phyloP scores from a whole-genome alignment of 2,113 vertebrate genomes.

The Xiphophorus maculatus region DNA sequence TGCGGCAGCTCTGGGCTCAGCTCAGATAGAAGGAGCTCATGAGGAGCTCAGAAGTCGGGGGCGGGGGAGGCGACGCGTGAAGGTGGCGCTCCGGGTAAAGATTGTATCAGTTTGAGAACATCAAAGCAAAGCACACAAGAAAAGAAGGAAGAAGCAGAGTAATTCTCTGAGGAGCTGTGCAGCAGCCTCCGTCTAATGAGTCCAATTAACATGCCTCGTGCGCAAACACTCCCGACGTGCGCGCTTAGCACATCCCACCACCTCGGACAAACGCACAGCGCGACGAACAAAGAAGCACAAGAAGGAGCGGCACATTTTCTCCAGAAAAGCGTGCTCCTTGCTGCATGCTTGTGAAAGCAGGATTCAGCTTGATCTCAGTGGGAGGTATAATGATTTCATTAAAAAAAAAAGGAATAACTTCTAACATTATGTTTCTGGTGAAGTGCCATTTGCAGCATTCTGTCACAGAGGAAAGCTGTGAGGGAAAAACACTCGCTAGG shows the following conservation, averaged over 20 bases:
- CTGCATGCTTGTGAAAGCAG: slow-evolving; percentile 34
- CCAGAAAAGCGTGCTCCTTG: slow-evolving; percentile 26
- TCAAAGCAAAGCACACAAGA: slow-evolving; percentile 67
- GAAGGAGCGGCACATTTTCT: slow-evolving; percentile 31
- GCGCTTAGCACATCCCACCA: slow-evolving; percentile 19
- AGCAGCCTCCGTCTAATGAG: slow-evolving; percentile 71
- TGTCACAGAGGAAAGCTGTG: slow-evolving; percentile 50
- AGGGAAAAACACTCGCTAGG: slow-evolving; percentile 53
- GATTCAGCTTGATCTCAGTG: slow-evolving; percentile 58
- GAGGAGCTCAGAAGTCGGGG: slow-evolving; percentile 21
- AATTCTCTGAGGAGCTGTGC: slow-evolving; percentile 66
- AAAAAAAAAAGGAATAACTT: slow-evolving; percentile 58
- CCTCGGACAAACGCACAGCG: slow-evolving; percentile 30
- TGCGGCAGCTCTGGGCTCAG: slow-evolving; percentile 41
- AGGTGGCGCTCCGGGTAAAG: slow-evolving; percentile 52
- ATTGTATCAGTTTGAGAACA: slow-evolving; percentile 67
- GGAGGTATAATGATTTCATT: slow-evolving; percentile 61
- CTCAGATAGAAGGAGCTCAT: slow-evolving; percentile 37
- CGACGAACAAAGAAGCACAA: slow-evolving; percentile 28
- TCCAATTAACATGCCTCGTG: slow-evolving; percentile 67
- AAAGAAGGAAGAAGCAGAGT: slow-evolving; percentile 43
- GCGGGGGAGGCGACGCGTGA: slow-evolving; percentile 26
- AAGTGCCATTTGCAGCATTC: slow-evolving; percentile 56
- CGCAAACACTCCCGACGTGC: slow-evolving; percentile 28
- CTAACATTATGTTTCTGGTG: slow-evolving; percentile 58